Evolutionary conservation across 1,140 invertebrate genomes (phyloP).

Genomic region (Hylaeus volcanicus): DNA sequence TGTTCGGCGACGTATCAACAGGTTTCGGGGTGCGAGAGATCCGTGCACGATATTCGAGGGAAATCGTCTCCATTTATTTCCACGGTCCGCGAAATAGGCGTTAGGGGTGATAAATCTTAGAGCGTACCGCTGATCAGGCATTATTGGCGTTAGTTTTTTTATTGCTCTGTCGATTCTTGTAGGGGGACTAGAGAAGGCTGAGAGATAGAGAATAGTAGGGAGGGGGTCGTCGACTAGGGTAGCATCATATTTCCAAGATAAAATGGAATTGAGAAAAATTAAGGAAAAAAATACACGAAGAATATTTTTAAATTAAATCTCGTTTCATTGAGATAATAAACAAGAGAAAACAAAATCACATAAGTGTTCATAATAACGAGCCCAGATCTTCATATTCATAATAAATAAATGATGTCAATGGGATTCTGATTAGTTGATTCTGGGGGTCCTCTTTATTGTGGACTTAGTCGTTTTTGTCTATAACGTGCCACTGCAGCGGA

Average conservation of each 20-base stretch:
- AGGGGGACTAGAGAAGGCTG: not conserved
- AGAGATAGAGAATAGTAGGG: constrained; percentile 51
- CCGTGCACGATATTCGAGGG: constrained; percentile 9
- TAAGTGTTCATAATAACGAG: too few species aligned
- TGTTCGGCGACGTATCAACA: constrained; percentile 45
- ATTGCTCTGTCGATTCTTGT: not conserved
- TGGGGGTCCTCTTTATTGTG: too few species aligned
- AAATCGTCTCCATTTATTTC: constrained; percentile 44
- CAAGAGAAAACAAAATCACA: too few species aligned
- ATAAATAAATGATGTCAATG: too few species aligned
- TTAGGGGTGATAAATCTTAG: constrained; percentile 10
- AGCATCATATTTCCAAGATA: too few species aligned
- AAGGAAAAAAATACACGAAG: too few species aligned
- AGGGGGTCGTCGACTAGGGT: not conserved
- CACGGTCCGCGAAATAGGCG: constrained; percentile 4
- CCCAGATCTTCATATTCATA: too few species aligned
- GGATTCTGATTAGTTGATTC: too few species aligned
- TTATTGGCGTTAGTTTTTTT: not conserved
- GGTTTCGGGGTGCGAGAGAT: constrained; percentile 35
- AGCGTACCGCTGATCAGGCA: constrained; percentile 28
- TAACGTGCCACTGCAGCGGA: not conserved
- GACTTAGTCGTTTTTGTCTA: too few species aligned
- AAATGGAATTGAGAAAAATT: too few species aligned
- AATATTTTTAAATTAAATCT: too few species aligned
- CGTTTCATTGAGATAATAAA: too few species aligned